phyloP scores from a whole-genome alignment of 2,797 vertebrate species.

The Agapornis canus region DNA sequence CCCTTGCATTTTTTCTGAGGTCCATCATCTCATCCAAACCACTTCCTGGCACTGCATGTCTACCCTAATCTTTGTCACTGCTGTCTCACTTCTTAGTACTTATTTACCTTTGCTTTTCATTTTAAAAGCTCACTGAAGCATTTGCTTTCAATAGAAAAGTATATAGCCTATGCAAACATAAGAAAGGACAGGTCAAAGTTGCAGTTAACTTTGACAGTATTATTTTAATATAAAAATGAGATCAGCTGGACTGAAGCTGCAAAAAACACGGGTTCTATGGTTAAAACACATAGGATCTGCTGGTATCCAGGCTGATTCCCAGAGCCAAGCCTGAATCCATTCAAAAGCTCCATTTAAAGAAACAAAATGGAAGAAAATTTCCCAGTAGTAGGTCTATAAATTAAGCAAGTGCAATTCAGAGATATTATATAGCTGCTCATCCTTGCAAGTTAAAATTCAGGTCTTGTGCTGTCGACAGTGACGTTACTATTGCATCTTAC shows the following conservation, averaged over 20 bases:
- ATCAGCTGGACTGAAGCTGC: slow-evolving; percentile 17
- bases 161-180: slow-evolving; percentile 16
- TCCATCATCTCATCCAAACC: background rate
- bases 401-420: slow-evolving; percentile 65
- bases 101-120: background rate
- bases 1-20: background rate
- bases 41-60: background rate
- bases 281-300: background rate
- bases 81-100: background rate
- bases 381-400: slow-evolving; percentile 42
- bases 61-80: background rate
- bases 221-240: slow-evolving; percentile 15
- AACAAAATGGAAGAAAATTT: slow-evolving; percentile 2
- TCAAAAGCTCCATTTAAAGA: slow-evolving; percentile 31
- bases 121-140: background rate
- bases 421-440: slow-evolving; percentile 42
- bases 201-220: background rate
- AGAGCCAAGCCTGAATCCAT: slow-evolving; percentile 25
- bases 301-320: slow-evolving; percentile 21
- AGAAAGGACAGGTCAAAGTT: background rate
- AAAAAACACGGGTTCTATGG: background rate
- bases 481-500: background rate
- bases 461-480: slow-evolving; percentile 14
- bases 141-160: slow-evolving; percentile 37
- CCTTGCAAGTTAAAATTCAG: slow-evolving; percentile 41